Evolutionary conservation across 2,797 vertebrate species (phyloP).

Genomic region (Smutsia temminckii): DNA sequence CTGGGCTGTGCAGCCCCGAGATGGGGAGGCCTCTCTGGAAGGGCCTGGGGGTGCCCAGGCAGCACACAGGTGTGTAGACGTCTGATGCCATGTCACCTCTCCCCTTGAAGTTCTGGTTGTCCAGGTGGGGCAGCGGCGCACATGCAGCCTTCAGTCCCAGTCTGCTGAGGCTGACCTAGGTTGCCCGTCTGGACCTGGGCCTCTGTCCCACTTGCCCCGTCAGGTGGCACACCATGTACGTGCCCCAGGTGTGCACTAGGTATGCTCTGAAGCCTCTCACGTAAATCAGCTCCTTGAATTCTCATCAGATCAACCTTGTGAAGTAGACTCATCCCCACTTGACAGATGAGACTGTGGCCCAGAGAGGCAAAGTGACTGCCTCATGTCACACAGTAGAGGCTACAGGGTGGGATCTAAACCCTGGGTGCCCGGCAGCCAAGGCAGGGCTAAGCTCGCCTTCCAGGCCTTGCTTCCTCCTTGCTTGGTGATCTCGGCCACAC

Average conservation of each 20-base stretch:
- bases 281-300: fast-evolving
- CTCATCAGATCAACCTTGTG: fast-evolving
- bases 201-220: background rate
- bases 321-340: fast-evolving
- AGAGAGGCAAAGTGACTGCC: background rate
- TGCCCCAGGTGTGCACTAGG: fast-evolving
- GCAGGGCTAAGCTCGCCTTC: background rate
- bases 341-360: background rate
- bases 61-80: background rate
- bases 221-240: fast-evolving
- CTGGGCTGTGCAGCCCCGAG: background rate
- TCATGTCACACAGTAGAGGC: background rate
- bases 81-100: background rate
- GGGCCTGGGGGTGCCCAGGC: background rate
- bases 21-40: background rate
- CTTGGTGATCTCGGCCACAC: background rate
- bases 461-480: background rate
- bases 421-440: background rate
- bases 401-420: background rate
- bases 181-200: fast-evolving
- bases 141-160: fast-evolving
- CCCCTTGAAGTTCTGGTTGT: background rate
- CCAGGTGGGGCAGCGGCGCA: no score
- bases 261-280: background rate
- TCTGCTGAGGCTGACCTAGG: no score